These are phyloP conservation scores for Asarcornis scutulata DNA, from an alignment of 2,113 vertebrate species.

Conservation along the genomic window DNA sequence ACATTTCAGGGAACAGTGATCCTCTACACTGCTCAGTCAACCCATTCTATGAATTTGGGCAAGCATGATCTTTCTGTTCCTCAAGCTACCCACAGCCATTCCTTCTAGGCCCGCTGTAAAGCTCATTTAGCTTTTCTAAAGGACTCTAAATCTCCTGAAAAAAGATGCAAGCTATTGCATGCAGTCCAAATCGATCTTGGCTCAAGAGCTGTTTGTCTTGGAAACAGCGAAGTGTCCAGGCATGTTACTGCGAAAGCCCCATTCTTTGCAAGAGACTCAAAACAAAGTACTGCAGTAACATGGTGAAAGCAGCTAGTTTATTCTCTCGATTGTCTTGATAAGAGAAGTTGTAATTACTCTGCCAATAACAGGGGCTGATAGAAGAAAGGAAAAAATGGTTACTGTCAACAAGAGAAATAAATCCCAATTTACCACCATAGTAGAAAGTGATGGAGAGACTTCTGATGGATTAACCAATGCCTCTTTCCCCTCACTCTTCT, in stretches of 20 bases:
- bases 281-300: conserved; percentile 36
- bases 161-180: conserved; percentile 42
- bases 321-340: conserved; percentile 32
- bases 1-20: neutral
- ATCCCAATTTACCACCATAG: neutral
- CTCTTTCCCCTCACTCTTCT: neutral
- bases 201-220: conserved; percentile 67
- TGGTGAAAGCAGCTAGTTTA: conserved; percentile 16
- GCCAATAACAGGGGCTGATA: neutral
- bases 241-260: conserved; percentile 43
- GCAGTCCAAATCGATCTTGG: conserved; percentile 61
- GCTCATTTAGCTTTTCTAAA: conserved; percentile 37
- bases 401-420: conserved; percentile 10
- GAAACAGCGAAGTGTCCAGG: conserved; percentile 45
- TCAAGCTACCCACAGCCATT: neutral
- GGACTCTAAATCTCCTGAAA: neutral
- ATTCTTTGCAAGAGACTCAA: conserved; percentile 1
- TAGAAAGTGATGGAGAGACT: neutral
- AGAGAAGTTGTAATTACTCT: conserved; percentile 29
- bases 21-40: neutral
- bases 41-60: neutral
- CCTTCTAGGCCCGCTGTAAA: neutral
- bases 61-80: neutral
- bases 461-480: neutral
- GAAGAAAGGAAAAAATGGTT: conserved; percentile 1